Evolutionary conservation across 2,888 invertebrate genomes (phyloP).

Genomic region (Pseudanteris insignis): DNA sequence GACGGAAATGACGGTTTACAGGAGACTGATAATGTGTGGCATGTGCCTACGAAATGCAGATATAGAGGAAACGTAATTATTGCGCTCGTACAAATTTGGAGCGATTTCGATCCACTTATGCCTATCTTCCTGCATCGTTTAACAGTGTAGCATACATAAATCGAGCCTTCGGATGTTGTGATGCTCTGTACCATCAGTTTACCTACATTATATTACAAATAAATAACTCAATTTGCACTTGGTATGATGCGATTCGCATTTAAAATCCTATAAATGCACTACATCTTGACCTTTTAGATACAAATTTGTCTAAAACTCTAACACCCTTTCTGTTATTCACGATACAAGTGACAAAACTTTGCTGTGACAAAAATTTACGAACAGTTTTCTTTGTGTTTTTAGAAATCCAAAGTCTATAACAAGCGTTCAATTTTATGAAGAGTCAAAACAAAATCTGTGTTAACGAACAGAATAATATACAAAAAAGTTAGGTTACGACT

Average conservation of each 20-base stretch:
- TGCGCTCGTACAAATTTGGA: slow-evolving; percentile 45
- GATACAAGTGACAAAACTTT: too few species aligned
- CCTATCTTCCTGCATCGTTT: slow-evolving; percentile 44
- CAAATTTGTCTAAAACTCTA: too few species aligned
- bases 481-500: too few species aligned
- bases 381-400: too few species aligned
- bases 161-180: slow-evolving; percentile 37
- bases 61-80: slow-evolving; percentile 45
- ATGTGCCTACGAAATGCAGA: slow-evolving; percentile 44
- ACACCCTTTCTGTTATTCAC: too few species aligned
- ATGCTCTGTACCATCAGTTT: slow-evolving; percentile 26
- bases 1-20: slow-evolving; percentile 46
- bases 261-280: too few species aligned
- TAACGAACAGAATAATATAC: too few species aligned
- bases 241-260: background rate
- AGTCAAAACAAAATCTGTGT: too few species aligned
- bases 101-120: slow-evolving; percentile 44
- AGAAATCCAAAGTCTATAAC: too few species aligned
- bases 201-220: slow-evolving; percentile 11
- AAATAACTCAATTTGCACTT: slow-evolving; percentile 3
- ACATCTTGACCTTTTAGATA: too few species aligned
- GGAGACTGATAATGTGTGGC: slow-evolving; percentile 45
- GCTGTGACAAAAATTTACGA: too few species aligned
- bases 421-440: too few species aligned
- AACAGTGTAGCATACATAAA: slow-evolving; percentile 37